Evolutionary conservation across 2,888 invertebrate genomes (phyloP).

Genomic region (Leucophenga montana): DNA sequence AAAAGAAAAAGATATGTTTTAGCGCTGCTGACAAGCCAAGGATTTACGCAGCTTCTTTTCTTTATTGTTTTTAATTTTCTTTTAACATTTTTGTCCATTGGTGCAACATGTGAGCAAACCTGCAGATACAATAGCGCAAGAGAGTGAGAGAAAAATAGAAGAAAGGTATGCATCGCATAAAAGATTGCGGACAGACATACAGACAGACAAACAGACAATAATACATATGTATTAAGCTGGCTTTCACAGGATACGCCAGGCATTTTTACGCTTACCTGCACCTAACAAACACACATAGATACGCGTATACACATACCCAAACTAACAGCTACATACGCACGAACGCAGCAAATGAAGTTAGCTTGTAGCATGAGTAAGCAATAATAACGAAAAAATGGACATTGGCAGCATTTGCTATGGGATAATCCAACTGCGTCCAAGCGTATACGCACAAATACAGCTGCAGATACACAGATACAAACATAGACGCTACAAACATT

Average conservation of each 20-base stretch:
- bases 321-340: constrained; percentile 17
- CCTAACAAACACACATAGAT: constrained; percentile 49
- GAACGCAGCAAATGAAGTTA: constrained; percentile 29
- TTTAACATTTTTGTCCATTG: neutral
- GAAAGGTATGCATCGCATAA: constrained; percentile 30
- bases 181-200: constrained; percentile 29
- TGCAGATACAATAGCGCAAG: constrained; percentile 6
- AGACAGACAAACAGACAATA: constrained; percentile 42
- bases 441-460: too few relatives aligned
- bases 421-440: constrained; percentile 16
- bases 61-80: neutral
- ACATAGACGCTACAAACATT: too few relatives aligned
- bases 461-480: constrained; percentile 2
- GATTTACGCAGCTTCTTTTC: constrained; percentile 21
- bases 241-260: constrained; percentile 51
- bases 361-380: constrained; percentile 2
- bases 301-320: too few relatives aligned
- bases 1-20: neutral
- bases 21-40: constrained; percentile 15
- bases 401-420: constrained; percentile 10
- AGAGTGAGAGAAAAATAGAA: constrained; percentile 14
- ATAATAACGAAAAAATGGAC: constrained; percentile 19
- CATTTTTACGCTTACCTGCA: constrained; percentile 63
- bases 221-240: constrained; percentile 57
- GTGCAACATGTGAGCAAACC: constrained; percentile 22